Evolutionary conservation across 2,888 invertebrate genomes (phyloP).

Genomic region (Halocaridina rubra): DNA sequence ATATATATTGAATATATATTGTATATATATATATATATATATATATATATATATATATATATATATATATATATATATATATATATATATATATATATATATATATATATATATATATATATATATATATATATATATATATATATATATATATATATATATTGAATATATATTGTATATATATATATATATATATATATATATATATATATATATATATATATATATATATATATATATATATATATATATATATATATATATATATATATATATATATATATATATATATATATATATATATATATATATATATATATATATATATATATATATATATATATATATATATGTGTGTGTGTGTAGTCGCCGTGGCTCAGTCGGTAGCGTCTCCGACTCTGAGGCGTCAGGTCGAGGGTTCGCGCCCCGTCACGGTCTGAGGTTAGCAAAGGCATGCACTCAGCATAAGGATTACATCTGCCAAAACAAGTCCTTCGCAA

Average conservation of each 20-base stretch:
- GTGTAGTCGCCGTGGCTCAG: constrained; percentile 66
- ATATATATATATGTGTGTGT: background rate
- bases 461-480: too few species aligned
- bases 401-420: background rate
- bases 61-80: background rate
- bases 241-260: constrained; percentile 21
- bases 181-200: constrained; percentile 19
- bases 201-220: constrained; percentile 25
- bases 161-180: background rate
- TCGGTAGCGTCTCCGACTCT: background rate
- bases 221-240: constrained; percentile 25
- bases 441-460: too few species aligned
- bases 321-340: constrained; percentile 16
- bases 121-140: background rate
- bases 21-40: background rate
- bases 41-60: constrained; percentile 17
- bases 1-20: background rate
- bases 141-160: background rate
- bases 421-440: background rate
- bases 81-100: background rate
- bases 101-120: background rate
- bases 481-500: too few species aligned
- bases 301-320: constrained; percentile 27
- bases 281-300: constrained; percentile 27
- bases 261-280: constrained; percentile 18